Conservation (phyloP, 1,140 invertebrate genomes). For the Dryas iulia region DNA sequence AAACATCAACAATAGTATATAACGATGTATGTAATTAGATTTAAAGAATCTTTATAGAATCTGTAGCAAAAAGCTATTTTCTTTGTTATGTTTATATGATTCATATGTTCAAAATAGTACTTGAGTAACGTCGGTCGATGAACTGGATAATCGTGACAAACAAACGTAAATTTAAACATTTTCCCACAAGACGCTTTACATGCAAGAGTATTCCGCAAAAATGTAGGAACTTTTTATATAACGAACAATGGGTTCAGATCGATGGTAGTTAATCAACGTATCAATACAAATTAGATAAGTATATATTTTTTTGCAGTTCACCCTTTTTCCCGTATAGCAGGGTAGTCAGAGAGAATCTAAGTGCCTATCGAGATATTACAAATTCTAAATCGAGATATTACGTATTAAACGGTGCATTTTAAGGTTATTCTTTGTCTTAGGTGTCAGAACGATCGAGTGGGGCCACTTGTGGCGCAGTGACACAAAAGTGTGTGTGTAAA, state of each 20-base stretch:
- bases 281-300: background rate
- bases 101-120: conserved; percentile 26
- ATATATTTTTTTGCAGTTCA: too few relatives aligned
- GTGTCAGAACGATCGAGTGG: too few relatives aligned
- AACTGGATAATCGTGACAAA: conserved; percentile 27
- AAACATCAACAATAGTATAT: too few relatives aligned
- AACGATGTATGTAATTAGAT: background rate
- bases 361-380: too few relatives aligned
- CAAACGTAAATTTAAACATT: conserved; percentile 27
- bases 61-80: background rate
- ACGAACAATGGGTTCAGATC: too few relatives aligned
- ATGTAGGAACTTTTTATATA: too few relatives aligned
- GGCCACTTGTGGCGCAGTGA: background rate
- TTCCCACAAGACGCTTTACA: conserved; percentile 18
- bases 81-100: conserved; percentile 17
- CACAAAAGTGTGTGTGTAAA: too few relatives aligned
- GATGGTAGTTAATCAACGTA: too few relatives aligned
- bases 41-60: background rate
- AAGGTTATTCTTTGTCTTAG: too few relatives aligned
- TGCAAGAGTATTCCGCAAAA: conserved; percentile 25
- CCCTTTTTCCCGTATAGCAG: too few relatives aligned
- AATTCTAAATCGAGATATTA: too few relatives aligned
- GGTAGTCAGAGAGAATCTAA: background rate
- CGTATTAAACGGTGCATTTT: too few relatives aligned
- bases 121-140: conserved; percentile 21